Percentiles rank a stretch among this genome's conserved stretches.
Conservation (phyloP, 2,888 invertebrate genomes). For the Meloe dianella region DNA sequence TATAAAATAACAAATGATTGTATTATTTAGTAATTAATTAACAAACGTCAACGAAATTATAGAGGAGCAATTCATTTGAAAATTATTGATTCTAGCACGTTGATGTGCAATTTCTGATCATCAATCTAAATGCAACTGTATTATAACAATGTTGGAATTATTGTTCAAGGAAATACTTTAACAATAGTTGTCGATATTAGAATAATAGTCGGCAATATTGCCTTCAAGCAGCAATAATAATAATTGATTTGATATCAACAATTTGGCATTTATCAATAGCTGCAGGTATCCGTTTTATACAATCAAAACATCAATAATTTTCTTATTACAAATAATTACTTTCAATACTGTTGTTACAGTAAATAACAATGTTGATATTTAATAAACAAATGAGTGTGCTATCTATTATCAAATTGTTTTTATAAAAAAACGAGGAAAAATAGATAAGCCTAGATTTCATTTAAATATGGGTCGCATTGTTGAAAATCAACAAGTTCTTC, state of each 20-base stretch:
- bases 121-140: not conserved
- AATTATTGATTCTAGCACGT: not conserved
- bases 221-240: conserved; percentile 1
- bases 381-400: too few species aligned
- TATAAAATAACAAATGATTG: not conserved
- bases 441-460: not conserved
- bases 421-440: too few species aligned
- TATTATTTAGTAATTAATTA: not conserved
- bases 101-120: not conserved
- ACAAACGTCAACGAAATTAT: not conserved
- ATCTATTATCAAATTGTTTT: too few species aligned
- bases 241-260: conserved; percentile 10
- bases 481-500: not conserved
- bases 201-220: conserved; percentile 5
- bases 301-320: not conserved
- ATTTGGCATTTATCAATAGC: conserved; percentile 8
- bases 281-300: not conserved
- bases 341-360: not conserved
- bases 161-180: not conserved
- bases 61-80: not conserved
- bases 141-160: not conserved
- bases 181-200: conserved; percentile 4
- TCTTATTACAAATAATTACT: not conserved
- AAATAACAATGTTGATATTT: not conserved
- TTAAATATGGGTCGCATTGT: not conserved